These are phyloP conservation scores for Limenitis camilla DNA, from an alignment of 2,888 invertebrate genomes.

Conservation along the genomic window DNA sequence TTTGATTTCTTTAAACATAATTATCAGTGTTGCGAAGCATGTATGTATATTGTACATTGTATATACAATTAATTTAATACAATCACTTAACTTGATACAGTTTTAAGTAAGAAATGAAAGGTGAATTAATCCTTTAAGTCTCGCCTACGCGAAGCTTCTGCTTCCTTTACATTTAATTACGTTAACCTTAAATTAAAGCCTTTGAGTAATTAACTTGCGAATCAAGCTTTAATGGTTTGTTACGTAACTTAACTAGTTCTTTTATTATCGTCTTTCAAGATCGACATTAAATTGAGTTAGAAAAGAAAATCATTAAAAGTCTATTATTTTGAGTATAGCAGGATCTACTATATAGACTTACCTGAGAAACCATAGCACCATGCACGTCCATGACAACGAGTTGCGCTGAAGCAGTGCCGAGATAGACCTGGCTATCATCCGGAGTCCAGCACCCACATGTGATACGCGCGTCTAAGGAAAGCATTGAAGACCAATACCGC, in stretches of 20 bases:
- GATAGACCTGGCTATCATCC: slow-evolving; percentile 97
- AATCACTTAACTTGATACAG: neutral
- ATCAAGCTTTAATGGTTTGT: slow-evolving; percentile 5
- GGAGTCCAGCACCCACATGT: slow-evolving; percentile 99
- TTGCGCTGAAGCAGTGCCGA: slow-evolving; percentile 95
- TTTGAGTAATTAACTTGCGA: slow-evolving; percentile 1
- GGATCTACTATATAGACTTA: slow-evolving; percentile 21
- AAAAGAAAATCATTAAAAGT: too few species aligned
- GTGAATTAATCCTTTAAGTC: slow-evolving; percentile 8
- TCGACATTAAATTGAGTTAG: neutral
- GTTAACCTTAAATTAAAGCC: slow-evolving; percentile 9
- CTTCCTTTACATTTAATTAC: slow-evolving; percentile 9
- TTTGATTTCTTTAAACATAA: too few species aligned
- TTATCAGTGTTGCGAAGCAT: too few species aligned
- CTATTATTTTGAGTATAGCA: neutral
- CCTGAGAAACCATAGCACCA: slow-evolving; percentile 95
- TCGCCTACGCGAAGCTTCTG: slow-evolving; percentile 4
- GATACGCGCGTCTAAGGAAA: slow-evolving; percentile 94
- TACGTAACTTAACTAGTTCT: neutral
- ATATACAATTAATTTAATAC: too few species aligned
- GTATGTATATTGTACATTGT: too few species aligned
- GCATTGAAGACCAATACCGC: slow-evolving; percentile 98
- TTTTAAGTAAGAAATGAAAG: neutral
- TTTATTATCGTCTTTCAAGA: neutral
- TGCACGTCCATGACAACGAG: slow-evolving; percentile 98